These are phyloP conservation scores for Dicrostonyx torquatus DNA, from an alignment of 2,797 vertebrate species.

Conservation along the genomic window DNA sequence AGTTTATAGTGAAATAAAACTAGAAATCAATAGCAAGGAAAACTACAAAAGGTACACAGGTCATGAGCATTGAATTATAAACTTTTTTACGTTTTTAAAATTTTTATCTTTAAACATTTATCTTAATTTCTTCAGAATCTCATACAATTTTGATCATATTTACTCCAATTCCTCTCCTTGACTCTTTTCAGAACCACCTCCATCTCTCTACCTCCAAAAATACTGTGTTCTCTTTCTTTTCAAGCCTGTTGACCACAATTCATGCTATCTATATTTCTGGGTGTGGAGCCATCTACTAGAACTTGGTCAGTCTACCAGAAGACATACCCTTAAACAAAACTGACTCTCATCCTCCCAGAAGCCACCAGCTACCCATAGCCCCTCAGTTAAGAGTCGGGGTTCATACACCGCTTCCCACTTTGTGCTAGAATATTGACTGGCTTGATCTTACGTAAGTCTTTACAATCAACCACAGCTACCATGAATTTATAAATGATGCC, in stretches of 20 bases:
- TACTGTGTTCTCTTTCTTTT: neutral
- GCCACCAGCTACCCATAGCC: neutral
- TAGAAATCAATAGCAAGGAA: neutral
- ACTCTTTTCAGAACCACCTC: neutral
- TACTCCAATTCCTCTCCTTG: neutral
- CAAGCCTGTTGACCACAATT: neutral
- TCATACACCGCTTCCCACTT: neutral
- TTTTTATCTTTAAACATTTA: neutral
- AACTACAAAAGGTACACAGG: neutral
- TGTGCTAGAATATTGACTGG: neutral
- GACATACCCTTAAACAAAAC: neutral
- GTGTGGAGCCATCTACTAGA: neutral
- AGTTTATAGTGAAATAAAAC: neutral
- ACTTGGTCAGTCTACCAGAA: neutral
- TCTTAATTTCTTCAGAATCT: neutral
- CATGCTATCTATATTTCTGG: neutral
- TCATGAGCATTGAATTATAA: neutral
- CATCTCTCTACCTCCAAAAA: neutral
- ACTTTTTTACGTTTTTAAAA: neutral
- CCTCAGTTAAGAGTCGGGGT: neutral
- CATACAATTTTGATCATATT: neutral
- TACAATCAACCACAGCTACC: neutral
- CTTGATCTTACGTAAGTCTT: neutral
- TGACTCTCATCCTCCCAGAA: neutral
- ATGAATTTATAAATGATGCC: neutral